Percentiles rank a stretch among this genome's conserved stretches.
Evolutionary conservation across 1,140 invertebrate species (phyloP).

Genomic region (Aphelenchoides fujianensis): DNA sequence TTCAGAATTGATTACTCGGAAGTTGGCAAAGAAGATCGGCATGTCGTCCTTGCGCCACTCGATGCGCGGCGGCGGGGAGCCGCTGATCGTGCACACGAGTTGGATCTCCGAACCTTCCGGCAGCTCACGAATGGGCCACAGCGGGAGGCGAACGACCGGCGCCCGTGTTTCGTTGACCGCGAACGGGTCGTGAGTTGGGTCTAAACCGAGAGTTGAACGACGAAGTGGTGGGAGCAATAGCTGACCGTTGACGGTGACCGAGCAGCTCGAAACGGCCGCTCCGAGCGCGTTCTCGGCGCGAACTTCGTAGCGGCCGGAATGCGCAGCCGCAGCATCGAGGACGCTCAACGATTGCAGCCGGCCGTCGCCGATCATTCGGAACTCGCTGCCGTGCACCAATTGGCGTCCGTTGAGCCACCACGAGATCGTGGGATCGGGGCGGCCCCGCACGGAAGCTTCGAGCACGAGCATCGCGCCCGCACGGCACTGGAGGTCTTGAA

Average conservation of each 20-base stretch:
- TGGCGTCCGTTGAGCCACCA: slow-evolving; percentile 48
- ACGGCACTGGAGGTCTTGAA: neutral
- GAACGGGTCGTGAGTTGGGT: neutral
- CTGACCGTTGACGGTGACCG: slow-evolving; percentile 42
- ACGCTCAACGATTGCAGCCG: slow-evolving; percentile 65
- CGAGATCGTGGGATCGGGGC: slow-evolving; percentile 25
- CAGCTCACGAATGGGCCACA: slow-evolving; percentile 45
- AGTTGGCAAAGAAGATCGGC: slow-evolving; percentile 28
- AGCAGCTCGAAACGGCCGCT: slow-evolving; percentile 67
- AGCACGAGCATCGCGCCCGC: slow-evolving; percentile 1
- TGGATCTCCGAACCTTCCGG: slow-evolving; percentile 49
- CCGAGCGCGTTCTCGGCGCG: slow-evolving; percentile 79
- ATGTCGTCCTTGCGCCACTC: slow-evolving; percentile 49
- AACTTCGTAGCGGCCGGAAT: slow-evolving; percentile 84
- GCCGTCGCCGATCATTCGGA: slow-evolving; percentile 42
- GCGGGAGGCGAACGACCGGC: slow-evolving; percentile 47
- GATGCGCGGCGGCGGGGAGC: slow-evolving; percentile 47
- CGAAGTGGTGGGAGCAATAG: neutral
- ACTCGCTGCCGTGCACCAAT: slow-evolving; percentile 38
- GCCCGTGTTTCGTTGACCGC: slow-evolving; percentile 23
- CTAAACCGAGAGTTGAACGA: neutral
- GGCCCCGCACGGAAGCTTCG: neutral
- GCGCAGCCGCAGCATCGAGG: slow-evolving; percentile 80
- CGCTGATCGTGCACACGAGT: slow-evolving; percentile 54
- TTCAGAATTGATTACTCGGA: slow-evolving; percentile 28